Base-by-base conservation (phyloP, 2,113 vertebrate genomes). In the Heteronetta atricapilla region DNA sequence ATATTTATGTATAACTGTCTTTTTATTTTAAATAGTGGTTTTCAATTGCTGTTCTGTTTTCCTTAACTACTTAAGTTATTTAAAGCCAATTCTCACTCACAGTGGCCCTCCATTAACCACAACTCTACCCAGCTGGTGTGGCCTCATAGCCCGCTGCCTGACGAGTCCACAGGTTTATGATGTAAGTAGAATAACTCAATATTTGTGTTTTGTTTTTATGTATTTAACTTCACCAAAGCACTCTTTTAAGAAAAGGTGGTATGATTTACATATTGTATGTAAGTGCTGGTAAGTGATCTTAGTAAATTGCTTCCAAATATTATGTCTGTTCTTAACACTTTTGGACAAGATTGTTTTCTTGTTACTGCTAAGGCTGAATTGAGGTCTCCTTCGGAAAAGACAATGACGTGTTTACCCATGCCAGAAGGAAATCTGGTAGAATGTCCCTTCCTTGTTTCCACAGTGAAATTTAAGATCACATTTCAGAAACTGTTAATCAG, bases 31-130 rank as follows among this genome's bases (percentile, higher is more conserved):
- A 34, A 3, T 82, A 88, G 74, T 8, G 70, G 14, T 56, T 93
- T 87, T 95, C 1, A 0, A 84, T 66, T 56, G 48, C 42, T 64
- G 16, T 11, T 89, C 34, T 87, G 6, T 96, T 96, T 96, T 98
- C 98, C 99, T 99, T 99, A 98, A 98, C 74, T 55, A 4, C 29
- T 76, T 13, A 67, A 99, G 99, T 96, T 99, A 99, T 93, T 97
- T 99, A 92, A 99, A 99, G 96, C 99, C 99, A 86, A 99, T 99
- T 90, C 98, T 99, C 95, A 99, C 99, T 7, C 99, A 99, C 97
- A 99, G 99, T 33, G 99, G 99, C 6, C 99, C 99, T 8, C 99
- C 99, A 0, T 95, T 99, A 94, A 99, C 99, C 64, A 98, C 99
- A 94, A 99, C 99, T 3, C 98, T 99, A 26, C 99, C 99, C 23